Conservation (phyloP, 2,797 vertebrate species). For the Numenius phaeopus region DNA sequence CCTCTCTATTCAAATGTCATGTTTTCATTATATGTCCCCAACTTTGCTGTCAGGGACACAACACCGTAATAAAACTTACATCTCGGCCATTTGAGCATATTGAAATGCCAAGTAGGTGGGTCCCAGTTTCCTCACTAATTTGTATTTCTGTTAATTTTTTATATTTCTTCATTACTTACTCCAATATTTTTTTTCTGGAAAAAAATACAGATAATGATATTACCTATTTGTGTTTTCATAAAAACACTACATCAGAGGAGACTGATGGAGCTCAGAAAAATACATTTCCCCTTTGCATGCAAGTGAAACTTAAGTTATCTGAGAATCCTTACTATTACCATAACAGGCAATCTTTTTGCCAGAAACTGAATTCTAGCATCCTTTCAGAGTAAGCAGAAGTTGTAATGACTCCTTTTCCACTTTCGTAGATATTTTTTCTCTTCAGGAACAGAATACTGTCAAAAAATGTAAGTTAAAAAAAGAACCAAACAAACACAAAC, state of each 20-base stretch:
- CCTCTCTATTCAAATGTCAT: background rate
- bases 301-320: background rate
- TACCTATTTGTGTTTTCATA: background rate
- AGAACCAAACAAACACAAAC: background rate
- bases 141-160: background rate
- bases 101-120: background rate
- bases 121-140: background rate
- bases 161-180: background rate
- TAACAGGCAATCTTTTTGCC: background rate
- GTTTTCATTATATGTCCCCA: background rate
- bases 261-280: background rate
- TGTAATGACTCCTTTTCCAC: background rate
- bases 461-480: background rate
- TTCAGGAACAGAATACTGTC: background rate
- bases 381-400: background rate
- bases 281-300: background rate
- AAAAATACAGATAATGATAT: background rate
- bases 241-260: background rate
- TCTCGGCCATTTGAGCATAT: background rate
- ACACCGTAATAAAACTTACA: background rate
- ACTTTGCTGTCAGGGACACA: background rate
- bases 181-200: background rate
- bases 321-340: background rate
- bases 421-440: background rate
- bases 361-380: background rate